Conservation (phyloP, 2,888 invertebrate species). For the Dicroscelio sp. region DNA sequence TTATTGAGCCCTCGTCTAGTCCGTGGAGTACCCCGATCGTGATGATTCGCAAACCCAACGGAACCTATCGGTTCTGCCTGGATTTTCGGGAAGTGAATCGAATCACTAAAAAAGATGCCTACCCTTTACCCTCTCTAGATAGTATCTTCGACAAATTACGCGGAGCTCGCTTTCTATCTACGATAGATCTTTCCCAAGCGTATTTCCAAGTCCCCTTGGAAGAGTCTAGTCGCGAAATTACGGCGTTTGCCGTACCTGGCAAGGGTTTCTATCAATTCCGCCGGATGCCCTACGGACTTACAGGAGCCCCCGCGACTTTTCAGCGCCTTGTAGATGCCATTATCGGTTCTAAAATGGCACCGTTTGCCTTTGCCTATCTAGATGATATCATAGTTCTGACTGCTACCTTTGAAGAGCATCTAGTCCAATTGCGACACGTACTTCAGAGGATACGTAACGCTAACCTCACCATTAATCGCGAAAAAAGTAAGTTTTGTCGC, state of each 20-base stretch:
- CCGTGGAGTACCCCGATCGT: neutral
- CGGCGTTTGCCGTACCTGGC: neutral
- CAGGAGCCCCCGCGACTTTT: neutral
- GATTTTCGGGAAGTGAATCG: neutral
- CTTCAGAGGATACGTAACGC: neutral
- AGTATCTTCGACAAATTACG: neutral
- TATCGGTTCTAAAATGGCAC: neutral
- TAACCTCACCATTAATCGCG: neutral
- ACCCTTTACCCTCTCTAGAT: neutral
- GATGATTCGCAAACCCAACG: neutral
- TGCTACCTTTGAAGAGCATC: neutral
- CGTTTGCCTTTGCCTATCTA: neutral
- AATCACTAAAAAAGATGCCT: neutral
- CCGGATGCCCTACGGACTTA: neutral
- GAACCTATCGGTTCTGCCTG: neutral
- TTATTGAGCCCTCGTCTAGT: neutral
- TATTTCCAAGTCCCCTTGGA: neutral
- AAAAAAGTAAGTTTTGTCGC: constrained; percentile 13
- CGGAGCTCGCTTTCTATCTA: neutral
- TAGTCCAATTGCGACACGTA: neutral
- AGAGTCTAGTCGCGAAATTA: neutral
- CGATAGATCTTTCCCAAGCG: neutral
- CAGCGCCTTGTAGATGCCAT: neutral
- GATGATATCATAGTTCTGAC: neutral
- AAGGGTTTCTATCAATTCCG: neutral